A percentile compares a stretch with the other conserved stretches of the same genome.
Evolutionary conservation across 1,140 invertebrate genomes (phyloP).

Genomic region (Heliconius eleuchia): DNA sequence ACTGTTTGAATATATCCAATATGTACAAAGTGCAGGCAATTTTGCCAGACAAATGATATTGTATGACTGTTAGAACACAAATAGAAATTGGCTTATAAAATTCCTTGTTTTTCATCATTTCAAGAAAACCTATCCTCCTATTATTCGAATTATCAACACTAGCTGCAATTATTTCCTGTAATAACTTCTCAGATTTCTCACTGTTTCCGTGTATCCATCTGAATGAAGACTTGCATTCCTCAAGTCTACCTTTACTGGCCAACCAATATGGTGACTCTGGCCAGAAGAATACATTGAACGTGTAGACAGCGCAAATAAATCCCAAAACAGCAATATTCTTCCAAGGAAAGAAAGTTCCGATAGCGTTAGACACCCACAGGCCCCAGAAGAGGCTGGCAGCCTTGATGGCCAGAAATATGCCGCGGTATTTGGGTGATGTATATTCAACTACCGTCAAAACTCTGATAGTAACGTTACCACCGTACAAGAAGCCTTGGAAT

Average conservation of each 20-base stretch:
- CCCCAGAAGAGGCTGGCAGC: constrained; percentile 49
- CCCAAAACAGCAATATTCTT: constrained; percentile 36
- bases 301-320: constrained; percentile 39
- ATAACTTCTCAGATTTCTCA: constrained; percentile 41
- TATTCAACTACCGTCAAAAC: constrained; percentile 48
- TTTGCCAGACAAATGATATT: constrained; percentile 46
- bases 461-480: constrained; percentile 41
- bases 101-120: constrained; percentile 25
- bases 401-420: constrained; percentile 49
- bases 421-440: constrained; percentile 46
- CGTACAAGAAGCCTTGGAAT: constrained; percentile 42
- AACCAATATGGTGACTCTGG: constrained; percentile 55
- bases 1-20: constrained; percentile 50
- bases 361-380: constrained; percentile 50
- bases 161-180: constrained; percentile 38
- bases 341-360: constrained; percentile 47
- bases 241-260: constrained; percentile 43
- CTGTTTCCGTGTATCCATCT: constrained; percentile 46
- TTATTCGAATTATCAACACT: constrained; percentile 28
- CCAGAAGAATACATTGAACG: constrained; percentile 40
- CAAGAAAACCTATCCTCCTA: constrained; percentile 6
- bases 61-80: constrained; percentile 27
- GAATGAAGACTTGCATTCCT: constrained; percentile 39
- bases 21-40: constrained; percentile 42
- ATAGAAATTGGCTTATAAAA: constrained; percentile 46